These are phyloP conservation scores for Tetragonula clypearis DNA, from an alignment of 1,140 invertebrate genomes.

Conservation along the genomic window DNA sequence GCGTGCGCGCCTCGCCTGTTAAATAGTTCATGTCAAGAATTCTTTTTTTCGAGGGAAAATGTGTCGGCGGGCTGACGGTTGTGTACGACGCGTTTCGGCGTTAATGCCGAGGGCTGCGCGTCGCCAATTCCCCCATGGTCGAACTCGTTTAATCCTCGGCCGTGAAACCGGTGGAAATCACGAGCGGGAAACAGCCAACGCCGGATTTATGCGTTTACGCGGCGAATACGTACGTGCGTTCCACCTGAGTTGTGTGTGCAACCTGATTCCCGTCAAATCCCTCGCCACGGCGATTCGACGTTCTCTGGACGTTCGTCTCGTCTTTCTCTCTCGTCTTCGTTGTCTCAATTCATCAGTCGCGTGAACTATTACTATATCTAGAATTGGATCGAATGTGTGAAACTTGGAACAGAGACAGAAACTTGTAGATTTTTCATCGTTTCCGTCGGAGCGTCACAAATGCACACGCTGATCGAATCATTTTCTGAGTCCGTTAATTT, in stretches of 20 bases:
- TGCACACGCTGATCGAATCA: no score
- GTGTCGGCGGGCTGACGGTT: background rate
- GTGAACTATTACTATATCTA: no score
- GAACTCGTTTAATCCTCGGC: constrained; percentile 2
- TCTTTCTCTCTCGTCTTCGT: no score
- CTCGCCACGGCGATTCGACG: background rate
- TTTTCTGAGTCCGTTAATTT: no score
- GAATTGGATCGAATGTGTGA: no score
- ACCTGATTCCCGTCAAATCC: background rate
- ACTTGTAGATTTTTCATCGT: no score
- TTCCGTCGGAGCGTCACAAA: no score
- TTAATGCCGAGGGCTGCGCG: background rate
- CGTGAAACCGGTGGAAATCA: background rate
- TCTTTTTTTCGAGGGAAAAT: background rate
- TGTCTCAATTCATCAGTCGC: no score
- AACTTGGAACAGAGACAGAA: no score
- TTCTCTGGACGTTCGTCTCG: no score
- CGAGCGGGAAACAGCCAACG: background rate
- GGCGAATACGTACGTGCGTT: background rate
- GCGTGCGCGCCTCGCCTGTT: background rate
- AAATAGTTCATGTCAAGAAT: constrained; percentile 17
- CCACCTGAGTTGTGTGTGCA: background rate
- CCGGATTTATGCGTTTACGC: background rate
- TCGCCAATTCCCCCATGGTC: background rate
- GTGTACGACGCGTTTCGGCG: background rate